A percentile compares a stretch with the other conserved stretches of the same genome.
Evolutionary conservation across 2,888 invertebrate genomes (phyloP).

Genomic region (Epistrophe grossulariae): DNA sequence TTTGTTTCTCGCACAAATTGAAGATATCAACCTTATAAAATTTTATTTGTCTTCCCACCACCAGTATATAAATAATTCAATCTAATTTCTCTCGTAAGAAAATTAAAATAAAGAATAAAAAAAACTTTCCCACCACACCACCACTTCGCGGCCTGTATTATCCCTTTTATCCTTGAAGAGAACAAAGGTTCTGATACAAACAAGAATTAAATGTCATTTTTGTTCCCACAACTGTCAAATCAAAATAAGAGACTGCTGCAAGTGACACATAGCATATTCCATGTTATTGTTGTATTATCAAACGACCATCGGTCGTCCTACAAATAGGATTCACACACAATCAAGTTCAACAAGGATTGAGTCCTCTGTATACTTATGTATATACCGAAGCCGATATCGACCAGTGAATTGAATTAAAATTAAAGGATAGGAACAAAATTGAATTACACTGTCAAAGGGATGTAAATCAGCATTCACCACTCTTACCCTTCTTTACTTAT

Average conservation of each 20-base stretch:
- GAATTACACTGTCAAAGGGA: slow-evolving; percentile 68
- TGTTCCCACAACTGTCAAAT: slow-evolving; percentile 76
- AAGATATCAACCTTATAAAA: neutral
- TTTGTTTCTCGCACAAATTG: slow-evolving; percentile 1
- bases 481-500: neutral
- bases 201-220: slow-evolving; percentile 54
- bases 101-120: neutral
- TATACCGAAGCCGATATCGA: neutral
- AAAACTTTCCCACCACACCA: slow-evolving; percentile 69
- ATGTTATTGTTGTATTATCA: slow-evolving; percentile 22
- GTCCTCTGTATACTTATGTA: neutral
- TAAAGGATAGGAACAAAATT: slow-evolving; percentile 18
- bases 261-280: slow-evolving; percentile 76
- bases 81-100: neutral
- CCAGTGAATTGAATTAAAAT: slow-evolving; percentile 63
- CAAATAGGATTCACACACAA: slow-evolving; percentile 63
- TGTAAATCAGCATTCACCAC: slow-evolving; percentile 67
- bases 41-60: slow-evolving; percentile 24
- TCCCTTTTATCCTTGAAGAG: slow-evolving; percentile 24
- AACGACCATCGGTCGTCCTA: slow-evolving; percentile 17
- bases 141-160: slow-evolving; percentile 62
- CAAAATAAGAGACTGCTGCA: slow-evolving; percentile 68
- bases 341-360: slow-evolving; percentile 55
- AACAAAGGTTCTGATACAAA: slow-evolving; percentile 26
- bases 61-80: neutral